Evolutionary conservation across 2,888 invertebrate species (phyloP), one percentile per base, ranked within the genome.

Genomic region (Nymphalis c-album): DNA sequence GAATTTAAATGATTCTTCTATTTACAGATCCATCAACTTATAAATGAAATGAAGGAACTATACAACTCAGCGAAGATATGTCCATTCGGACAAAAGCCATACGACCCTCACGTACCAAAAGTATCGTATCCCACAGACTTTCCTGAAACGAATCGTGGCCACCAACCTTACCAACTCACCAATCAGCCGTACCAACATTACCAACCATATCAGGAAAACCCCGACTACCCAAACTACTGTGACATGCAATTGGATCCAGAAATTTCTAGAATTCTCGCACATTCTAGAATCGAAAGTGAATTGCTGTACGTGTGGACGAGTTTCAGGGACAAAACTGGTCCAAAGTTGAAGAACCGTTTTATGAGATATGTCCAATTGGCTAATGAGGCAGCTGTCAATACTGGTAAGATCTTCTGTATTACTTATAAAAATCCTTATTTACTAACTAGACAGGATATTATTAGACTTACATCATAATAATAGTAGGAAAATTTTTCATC

Each of bases 251-350:
- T 94, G n/a, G 94, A 94, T 65, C 93, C 94, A 50, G 96, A 95
- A 76, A 92, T 96, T 50, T 93, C 91, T 7, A 87, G 92, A 80
- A 94, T 96, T 48, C 92, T 97, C 87, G 94, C 95, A 0, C 94
- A 94, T 79, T 96, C 96, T 0, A 93, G 95, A 71, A 95, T 97
- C 75, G 96, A 96, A 73, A 94, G 95, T 26, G 96, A 97, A 78
- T 85, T 97, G 58, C 78, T 95, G 20, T 95, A 96, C 75, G 94
- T 95, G 0, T 98, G 98, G 98, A 93, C 92, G 76, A 95, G 95
- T 65, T 98, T 96, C 94, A 93, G 97, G 72, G 96, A 97, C 69
- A 95, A 94, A 67, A 94, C 96, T 0, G 97, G 97, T 0, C 95
- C 95, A 0, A 94, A 95, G 31, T 91, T 97, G 84, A 95, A 94